A percentile compares a stretch with the other conserved stretches of the same genome.
Evolutionary conservation across 2,113 vertebrate species (phyloP).

Genomic region (Xiphophorus maculatus): DNA sequence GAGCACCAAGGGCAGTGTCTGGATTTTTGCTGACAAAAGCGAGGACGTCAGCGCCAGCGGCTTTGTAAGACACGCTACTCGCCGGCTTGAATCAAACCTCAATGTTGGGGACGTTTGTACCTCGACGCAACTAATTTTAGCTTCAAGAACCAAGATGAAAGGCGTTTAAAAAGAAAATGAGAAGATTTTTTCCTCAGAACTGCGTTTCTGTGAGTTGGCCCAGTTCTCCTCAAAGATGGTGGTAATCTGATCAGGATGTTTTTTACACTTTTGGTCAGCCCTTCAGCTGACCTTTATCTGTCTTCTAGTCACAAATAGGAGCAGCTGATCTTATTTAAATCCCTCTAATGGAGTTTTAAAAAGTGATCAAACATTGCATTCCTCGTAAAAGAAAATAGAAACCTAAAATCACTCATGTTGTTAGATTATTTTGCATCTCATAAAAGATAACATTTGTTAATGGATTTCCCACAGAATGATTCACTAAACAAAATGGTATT

Average conservation of each 20-base stretch:
- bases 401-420: not conserved
- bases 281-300: not conserved
- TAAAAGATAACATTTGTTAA: not conserved
- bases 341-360: not conserved
- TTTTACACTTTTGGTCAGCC: not conserved
- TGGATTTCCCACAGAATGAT: not conserved
- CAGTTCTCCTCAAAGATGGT: constrained; percentile 10
- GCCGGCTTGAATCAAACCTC: constrained; percentile 44
- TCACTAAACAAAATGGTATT: not conserved
- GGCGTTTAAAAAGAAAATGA: not conserved
- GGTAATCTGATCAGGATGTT: constrained; percentile 1
- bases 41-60: constrained; percentile 8
- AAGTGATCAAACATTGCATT: not conserved
- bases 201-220: constrained; percentile 13
- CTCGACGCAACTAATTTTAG: constrained; percentile 23
- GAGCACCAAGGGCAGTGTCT: constrained; percentile 25
- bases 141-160: constrained; percentile 12
- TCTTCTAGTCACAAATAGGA: not conserved
- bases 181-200: constrained; percentile 15
- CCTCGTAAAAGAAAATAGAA: not conserved
- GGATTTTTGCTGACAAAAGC: constrained; percentile 56
- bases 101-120: constrained; percentile 38
- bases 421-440: not conserved
- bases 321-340: not conserved
- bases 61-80: constrained; percentile 28